Percentiles rank a stretch among this genome's conserved stretches.
Conservation (phyloP, 2,113 vertebrate genomes). For the Cyphomyrus discorhynchus region DNA sequence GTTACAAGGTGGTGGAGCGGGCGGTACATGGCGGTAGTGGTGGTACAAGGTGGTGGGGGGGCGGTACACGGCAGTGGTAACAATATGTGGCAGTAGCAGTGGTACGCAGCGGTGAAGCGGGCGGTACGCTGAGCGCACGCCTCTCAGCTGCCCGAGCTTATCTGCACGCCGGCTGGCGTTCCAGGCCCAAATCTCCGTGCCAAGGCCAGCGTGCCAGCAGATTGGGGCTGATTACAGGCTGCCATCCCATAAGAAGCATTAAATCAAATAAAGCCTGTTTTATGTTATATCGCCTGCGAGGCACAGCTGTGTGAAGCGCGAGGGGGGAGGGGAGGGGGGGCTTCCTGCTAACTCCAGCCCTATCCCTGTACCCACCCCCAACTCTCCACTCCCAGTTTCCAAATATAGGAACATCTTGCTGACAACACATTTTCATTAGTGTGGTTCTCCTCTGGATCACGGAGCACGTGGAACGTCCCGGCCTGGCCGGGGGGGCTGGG, state of each 20-base stretch:
- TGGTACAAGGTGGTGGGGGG: not conserved
- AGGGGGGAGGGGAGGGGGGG: constrained; percentile 20
- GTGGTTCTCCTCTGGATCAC: not conserved
- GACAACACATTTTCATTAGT: constrained; percentile 4
- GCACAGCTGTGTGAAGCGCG: constrained; percentile 41
- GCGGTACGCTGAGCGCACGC: not conserved
- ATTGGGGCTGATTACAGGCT: constrained; percentile 41
- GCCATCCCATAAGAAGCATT: constrained; percentile 46
- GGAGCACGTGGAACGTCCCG: constrained; percentile 49
- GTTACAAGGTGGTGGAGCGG: not conserved
- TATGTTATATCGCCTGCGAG: constrained; percentile 33
- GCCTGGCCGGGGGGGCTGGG: constrained; percentile 16
- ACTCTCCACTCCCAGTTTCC: constrained; percentile 5
- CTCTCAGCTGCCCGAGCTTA: constrained; percentile 45
- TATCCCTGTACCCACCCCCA: constrained; percentile 42
- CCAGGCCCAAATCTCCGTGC: constrained; percentile 52
- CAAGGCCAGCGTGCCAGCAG: constrained; percentile 50
- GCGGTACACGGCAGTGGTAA: not conserved
- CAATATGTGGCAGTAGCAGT: not conserved
- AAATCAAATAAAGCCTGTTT: constrained; percentile 45
- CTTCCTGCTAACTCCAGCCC: constrained; percentile 27
- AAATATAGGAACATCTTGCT: not conserved
- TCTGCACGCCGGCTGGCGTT: not conserved
- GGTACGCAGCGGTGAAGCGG: not conserved
- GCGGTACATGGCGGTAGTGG: not conserved